Evolutionary conservation across 2,113 vertebrate genomes (phyloP), one percentile per base, ranked within the genome.

Genomic region (Hippotragus niger): DNA sequence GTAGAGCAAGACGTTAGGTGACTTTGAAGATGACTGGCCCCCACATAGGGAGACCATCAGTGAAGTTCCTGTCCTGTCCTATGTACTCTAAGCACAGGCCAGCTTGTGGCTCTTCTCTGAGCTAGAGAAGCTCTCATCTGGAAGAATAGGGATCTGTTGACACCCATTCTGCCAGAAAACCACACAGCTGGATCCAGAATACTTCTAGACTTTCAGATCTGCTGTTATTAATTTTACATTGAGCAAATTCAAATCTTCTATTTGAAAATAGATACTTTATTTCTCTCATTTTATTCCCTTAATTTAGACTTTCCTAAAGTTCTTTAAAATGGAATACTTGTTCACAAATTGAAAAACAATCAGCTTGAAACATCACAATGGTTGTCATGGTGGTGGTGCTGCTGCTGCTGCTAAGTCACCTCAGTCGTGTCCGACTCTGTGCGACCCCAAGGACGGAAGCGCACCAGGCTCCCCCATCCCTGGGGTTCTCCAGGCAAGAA

Each of bases 281-380:
- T 67, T 86, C 50, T 93, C 43, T 40, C 27, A 43, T 84, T 62
- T 84, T 27, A 60, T 40, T 47, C 27, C n/a, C 2, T 40, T 47
- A 45, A 25, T 71, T 82, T 19, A 80, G 87, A 96, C 87, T 74
- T 60, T 81, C 29, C 12, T 47, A 55, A 57, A 29, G 17, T 62
- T 76, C n/a, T 53, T 92, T 40, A 86, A 43, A 82, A 62, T 15
- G 13, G 64, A 53, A 40, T 5, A 60, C 33, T 16, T 47, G 36
- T 23, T 71, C 31, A 21, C 19, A 90, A 36, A 55, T 8, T 78
- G 47, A 83, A 95, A 97, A 45, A 31, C 1, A 10, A 27, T 67
- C 1, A 5, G 33, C 58, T 19, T 33, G 76, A 83, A 47, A 21
- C 3, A 27, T 57, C 2, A 2, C 0, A 1, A 21, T 0, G 2